These are phyloP conservation scores for Lymantria monacha DNA, from an alignment of 2,888 invertebrate species.

Conservation along the genomic window DNA sequence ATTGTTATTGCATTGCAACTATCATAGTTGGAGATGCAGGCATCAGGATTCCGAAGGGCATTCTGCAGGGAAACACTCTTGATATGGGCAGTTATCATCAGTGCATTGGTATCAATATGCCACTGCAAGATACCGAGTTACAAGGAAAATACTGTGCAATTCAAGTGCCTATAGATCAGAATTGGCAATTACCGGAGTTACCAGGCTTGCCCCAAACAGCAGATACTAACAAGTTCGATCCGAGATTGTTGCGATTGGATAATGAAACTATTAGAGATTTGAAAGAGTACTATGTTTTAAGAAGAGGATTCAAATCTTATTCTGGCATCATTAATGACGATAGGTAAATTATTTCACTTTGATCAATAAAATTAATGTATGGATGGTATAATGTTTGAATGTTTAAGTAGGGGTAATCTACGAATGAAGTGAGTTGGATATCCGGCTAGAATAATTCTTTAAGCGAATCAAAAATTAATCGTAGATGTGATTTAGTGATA, in stretches of 20 bases:
- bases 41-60: conserved; percentile 41
- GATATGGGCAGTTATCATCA: conserved; percentile 51
- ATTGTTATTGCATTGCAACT: no score
- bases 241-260: conserved; percentile 20
- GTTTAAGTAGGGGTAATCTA: no score
- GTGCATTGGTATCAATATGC: conserved; percentile 41
- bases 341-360: conserved; percentile 8
- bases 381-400: no score
- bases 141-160: conserved; percentile 55
- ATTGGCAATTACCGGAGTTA: conserved; percentile 18
- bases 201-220: background rate
- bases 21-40: conserved; percentile 46
- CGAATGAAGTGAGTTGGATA: no score
- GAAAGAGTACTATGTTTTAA: conserved; percentile 3
- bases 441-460: no score
- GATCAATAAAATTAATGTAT: no score
- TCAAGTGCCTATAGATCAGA: conserved; percentile 35
- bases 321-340: conserved; percentile 17
- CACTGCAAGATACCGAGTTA: conserved; percentile 22
- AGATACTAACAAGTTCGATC: conserved; percentile 13
- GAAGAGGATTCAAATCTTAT: conserved; percentile 9
- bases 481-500: no score
- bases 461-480: no score
- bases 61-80: conserved; percentile 37
- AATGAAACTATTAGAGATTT: conserved; percentile 11